Percentiles rank a stretch among this genome's conserved stretches.
Evolutionary conservation across 2,888 invertebrate species (phyloP).

Genomic region (Ferrisia virgata): DNA sequence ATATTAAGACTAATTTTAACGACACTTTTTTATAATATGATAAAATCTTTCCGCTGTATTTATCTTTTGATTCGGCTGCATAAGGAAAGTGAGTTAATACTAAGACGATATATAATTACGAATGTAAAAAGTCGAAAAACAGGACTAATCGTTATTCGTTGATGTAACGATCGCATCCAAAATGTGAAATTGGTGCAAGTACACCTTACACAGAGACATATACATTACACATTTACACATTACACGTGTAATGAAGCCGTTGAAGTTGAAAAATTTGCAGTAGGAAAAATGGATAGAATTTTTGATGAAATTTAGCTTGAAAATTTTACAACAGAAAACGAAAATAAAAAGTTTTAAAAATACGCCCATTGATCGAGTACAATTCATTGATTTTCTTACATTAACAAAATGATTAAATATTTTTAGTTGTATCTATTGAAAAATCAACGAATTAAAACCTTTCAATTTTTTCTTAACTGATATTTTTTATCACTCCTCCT

Average conservation of each 20-base stretch:
- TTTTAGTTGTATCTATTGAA: too few species aligned
- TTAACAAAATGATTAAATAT: too few species aligned
- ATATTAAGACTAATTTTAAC: not conserved
- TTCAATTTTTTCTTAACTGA: too few species aligned
- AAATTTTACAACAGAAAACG: too few species aligned
- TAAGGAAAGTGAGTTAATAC: not conserved
- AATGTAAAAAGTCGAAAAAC: not conserved
- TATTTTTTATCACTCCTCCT: too few species aligned
- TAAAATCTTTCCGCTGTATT: constrained; percentile 2
- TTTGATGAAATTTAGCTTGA: too few species aligned
- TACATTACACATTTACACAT: too few species aligned
- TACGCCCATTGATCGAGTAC: too few species aligned
- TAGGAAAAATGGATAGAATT: not conserved
- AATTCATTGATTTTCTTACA: too few species aligned
- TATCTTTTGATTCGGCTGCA: not conserved
- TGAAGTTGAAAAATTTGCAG: not conserved
- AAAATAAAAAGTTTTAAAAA: too few species aligned
- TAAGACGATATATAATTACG: not conserved
- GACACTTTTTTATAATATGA: constrained; percentile 7
- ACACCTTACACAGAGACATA: too few species aligned
- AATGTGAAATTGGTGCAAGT: not conserved
- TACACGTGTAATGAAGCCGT: not conserved
- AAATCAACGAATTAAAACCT: too few species aligned
- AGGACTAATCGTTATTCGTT: not conserved
- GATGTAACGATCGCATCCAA: not conserved